These are phyloP conservation scores for Arctopsyche grandis DNA, from an alignment of 1,140 invertebrate species.

Conservation along the genomic window DNA sequence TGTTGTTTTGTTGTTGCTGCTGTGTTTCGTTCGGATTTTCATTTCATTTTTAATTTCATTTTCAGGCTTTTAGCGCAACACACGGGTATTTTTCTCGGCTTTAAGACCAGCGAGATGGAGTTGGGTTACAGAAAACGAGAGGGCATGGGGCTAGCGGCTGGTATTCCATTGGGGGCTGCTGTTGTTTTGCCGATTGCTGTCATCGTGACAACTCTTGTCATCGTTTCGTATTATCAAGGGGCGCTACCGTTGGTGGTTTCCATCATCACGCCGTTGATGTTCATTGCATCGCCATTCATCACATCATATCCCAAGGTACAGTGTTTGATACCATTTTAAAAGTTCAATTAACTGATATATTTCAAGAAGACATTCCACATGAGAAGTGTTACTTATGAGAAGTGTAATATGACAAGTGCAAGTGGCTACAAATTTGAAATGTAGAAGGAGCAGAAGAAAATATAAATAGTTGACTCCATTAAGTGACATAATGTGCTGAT, in stretches of 20 bases:
- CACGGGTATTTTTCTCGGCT: constrained; percentile 73
- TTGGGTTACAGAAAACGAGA: constrained; percentile 70
- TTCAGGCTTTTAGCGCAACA: constrained; percentile 74
- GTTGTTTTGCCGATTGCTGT: constrained; percentile 64
- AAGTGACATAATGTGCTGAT: too few relatives aligned
- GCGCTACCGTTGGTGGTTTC: constrained; percentile 56
- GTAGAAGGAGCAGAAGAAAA: too few relatives aligned
- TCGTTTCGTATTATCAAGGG: background rate
- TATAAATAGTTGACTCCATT: too few relatives aligned
- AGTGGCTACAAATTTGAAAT: too few relatives aligned
- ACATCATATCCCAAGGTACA: constrained; percentile 11
- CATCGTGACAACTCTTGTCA: constrained; percentile 13
- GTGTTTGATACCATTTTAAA: background rate
- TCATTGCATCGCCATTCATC: constrained; percentile 35
- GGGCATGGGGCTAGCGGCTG: constrained; percentile 62
- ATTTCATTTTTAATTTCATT: background rate
- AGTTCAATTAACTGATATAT: too few relatives aligned
- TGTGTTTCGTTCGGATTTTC: background rate
- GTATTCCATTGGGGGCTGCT: constrained; percentile 70
- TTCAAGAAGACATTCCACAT: too few relatives aligned
- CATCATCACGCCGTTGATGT: constrained; percentile 55
- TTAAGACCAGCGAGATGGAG: constrained; percentile 74
- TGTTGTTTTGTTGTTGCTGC: too few relatives aligned
- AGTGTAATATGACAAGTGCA: too few relatives aligned
- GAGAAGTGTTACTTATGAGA: too few relatives aligned